A percentile compares a stretch with the other conserved stretches of the same genome.
These are phyloP conservation scores for Cheilinus undulatus DNA, from an alignment of 2,113 vertebrate genomes.

Conservation along the genomic window DNA sequence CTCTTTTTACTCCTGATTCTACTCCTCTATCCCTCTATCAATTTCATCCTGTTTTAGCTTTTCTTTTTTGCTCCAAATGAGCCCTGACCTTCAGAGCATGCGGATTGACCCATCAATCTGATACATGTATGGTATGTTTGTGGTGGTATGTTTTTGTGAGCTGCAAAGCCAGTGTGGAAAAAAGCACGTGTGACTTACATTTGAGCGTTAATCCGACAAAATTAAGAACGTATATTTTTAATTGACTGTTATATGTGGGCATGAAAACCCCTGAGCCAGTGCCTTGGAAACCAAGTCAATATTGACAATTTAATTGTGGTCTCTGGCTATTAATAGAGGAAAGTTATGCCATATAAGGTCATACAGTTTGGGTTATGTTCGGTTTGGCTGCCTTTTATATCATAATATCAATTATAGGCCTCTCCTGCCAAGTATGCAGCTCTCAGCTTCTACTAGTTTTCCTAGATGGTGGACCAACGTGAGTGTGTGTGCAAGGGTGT, in stretches of 20 bases:
- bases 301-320: slow-evolving; percentile 58
- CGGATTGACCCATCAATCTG: neutral
- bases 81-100: neutral
- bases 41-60: neutral
- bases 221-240: slow-evolving; percentile 45
- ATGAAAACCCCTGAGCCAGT: slow-evolving; percentile 37
- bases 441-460: slow-evolving; percentile 68
- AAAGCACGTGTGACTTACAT: slow-evolving; percentile 1
- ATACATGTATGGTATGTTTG: slow-evolving; percentile 25
- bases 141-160: slow-evolving; percentile 35
- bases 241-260: slow-evolving; percentile 24
- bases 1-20: neutral
- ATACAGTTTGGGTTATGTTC: slow-evolving; percentile 52
- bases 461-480: slow-evolving; percentile 34
- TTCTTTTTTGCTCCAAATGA: slow-evolving; percentile 1
- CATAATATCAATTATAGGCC: slow-evolving; percentile 78
- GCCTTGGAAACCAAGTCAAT: slow-evolving; percentile 74
- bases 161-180: slow-evolving; percentile 29
- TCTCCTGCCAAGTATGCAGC: slow-evolving; percentile 74
- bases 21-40: neutral
- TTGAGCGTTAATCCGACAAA: slow-evolving; percentile 29
- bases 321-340: slow-evolving; percentile 62
- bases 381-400: slow-evolving; percentile 67
- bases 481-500: slow-evolving; percentile 50
- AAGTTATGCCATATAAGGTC: slow-evolving; percentile 54